phyloP scores from a whole-genome alignment of 2,113 vertebrate species.

The Entomyzon cyanotis region DNA sequence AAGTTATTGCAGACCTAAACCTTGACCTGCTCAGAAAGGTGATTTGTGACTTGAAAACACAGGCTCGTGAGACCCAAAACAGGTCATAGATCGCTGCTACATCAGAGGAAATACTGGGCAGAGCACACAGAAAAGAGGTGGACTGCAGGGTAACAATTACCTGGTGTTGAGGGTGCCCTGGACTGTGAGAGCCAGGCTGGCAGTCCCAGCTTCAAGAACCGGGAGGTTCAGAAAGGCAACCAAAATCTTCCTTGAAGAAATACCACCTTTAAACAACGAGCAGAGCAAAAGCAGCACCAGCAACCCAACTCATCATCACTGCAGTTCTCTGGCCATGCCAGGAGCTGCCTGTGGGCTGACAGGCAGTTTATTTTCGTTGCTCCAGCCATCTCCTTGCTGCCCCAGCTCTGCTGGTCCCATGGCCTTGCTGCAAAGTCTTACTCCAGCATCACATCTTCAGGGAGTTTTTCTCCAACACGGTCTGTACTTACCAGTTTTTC shows the following conservation, averaged over 20 bases:
- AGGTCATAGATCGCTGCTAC: neutral
- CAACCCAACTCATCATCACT: neutral
- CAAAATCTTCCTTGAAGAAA: neutral
- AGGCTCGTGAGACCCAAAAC: accelerated
- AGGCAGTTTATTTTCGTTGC: neutral
- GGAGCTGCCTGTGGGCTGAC: accelerated
- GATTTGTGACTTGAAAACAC: neutral
- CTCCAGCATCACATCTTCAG: neutral
- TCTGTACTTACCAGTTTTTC: neutral
- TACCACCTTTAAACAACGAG: neutral
- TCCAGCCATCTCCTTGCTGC: neutral
- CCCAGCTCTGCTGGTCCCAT: neutral
- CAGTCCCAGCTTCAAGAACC: accelerated
- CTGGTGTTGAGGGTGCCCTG: neutral
- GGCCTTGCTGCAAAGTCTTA: neutral
- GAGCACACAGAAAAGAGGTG: neutral
- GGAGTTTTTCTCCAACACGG: neutral
- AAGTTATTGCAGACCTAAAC: neutral
- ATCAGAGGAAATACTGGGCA: neutral
- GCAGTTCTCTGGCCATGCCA: neutral
- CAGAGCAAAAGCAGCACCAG: neutral
- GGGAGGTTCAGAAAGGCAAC: neutral
- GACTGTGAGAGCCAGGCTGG: neutral
- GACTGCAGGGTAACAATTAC: neutral
- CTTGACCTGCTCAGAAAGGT: neutral